Evolutionary conservation across 2,888 invertebrate genomes (phyloP), one percentile per base, ranked within the genome.

Genomic region (Mamestra brassicae): DNA sequence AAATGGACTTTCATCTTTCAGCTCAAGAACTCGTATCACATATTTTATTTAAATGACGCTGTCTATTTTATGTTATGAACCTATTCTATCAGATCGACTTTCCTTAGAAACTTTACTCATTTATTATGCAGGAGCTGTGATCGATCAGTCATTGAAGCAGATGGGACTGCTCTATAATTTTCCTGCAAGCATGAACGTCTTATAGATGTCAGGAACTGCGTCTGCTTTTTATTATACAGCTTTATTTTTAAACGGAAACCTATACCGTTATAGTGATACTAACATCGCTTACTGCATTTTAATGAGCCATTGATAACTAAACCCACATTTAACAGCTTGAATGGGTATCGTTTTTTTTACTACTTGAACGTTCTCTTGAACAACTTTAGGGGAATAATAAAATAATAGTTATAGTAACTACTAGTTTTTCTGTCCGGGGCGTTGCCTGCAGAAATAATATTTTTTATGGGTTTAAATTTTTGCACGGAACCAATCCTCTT

Each of bases 51-150:
- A 26, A 47, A 36, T 4, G 2, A 7, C 66, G 36, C 8, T 60
- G 8, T 34, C n/a, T 47, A 11, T 61, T 60, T 54, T 10, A 15
- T 47, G 15, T 60, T n/a, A 36, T 13, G 36, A 79, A 45, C 2
- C 3, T 47, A n/a, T 54, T 54, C 11, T n/a, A 2, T 36, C 60
- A 54, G 54, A 47, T 38, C 7, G 15, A 55, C 10, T 71, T 38
- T 63, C 11, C 0, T n/a, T 15, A 13, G 34, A 52, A 80, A 71
- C 63, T 71, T 63, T 47, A 8, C 13, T 54, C 45, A 63, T 79
- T 78, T 78, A 61, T 66, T n/a, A 79, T 63, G 38, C 47, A 62
- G n/a, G 13, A 38, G 15, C 38, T 47, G 38, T 76, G 36, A 80
- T 72, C 34, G 36, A 58, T 54, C 13, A 52, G 15, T 34, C 57